These are phyloP conservation scores for Pseudomyrmex concolor DNA, from an alignment of 1,140 invertebrate species.

Conservation along the genomic window DNA sequence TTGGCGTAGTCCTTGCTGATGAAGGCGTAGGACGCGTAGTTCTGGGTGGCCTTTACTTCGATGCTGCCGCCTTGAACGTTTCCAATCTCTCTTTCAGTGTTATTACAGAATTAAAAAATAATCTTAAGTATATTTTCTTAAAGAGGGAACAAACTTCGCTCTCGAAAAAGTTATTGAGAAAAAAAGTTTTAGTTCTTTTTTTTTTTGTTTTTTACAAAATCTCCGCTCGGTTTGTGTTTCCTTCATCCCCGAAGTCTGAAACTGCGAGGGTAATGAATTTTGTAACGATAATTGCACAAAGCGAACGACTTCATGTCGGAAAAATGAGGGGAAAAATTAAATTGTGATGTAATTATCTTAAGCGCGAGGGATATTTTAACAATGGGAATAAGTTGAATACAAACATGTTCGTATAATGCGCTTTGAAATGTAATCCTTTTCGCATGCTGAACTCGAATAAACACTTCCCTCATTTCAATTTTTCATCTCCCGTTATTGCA, in stretches of 20 bases:
- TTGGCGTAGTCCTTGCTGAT: slow-evolving; percentile 86
- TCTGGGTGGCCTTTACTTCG: slow-evolving; percentile 85
- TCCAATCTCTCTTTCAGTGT: slow-evolving; percentile 57
- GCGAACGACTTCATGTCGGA: background rate
- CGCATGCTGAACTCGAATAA: background rate
- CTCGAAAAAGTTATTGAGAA: no score
- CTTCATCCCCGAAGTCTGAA: background rate
- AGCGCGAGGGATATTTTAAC: background rate
- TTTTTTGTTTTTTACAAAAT: no score
- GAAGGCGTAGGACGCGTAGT: slow-evolving; percentile 85
- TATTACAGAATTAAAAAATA: slow-evolving; percentile 62
- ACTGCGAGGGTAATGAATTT: background rate
- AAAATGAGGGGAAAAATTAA: no score
- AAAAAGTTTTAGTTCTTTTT: no score
- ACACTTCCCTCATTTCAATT: background rate
- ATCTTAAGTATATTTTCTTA: background rate
- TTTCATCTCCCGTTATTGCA: background rate
- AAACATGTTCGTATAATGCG: background rate
- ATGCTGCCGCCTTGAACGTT: slow-evolving; percentile 84
- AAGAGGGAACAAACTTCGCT: no score
- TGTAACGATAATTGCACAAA: slow-evolving; percentile 1
- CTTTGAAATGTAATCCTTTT: background rate
- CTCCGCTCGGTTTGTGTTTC: slow-evolving; percentile 59
- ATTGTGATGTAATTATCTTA: no score
- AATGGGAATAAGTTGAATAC: background rate